Evolutionary conservation across 1,140 invertebrate species (phyloP), one percentile per base, ranked within the genome.

Genomic region (Eumaeus atala): DNA sequence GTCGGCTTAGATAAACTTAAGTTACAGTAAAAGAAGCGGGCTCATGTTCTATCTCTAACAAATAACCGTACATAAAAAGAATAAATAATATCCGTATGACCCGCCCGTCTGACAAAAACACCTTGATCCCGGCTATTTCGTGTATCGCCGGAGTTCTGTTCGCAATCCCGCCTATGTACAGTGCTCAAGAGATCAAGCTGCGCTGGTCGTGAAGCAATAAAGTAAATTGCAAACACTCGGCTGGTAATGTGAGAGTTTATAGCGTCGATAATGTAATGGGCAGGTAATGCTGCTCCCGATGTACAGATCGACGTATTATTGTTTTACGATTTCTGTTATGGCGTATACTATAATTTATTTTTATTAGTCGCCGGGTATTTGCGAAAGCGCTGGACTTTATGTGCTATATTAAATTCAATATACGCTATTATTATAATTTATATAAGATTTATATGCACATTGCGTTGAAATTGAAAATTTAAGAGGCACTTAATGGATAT

Each of bases 221-320:
- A 82, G 71, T 73, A 82, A 84, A 85, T 85, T 77, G 77, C 66
- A 61, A 74, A 69, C 75, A 80, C 80, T 83, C 77, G 77, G 69
- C 74, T 28, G 21, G 72, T 74, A 71, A 62, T 70, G 61, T 70
- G 64, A 55, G 66, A 77, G 68, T 82, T 85, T 83, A 84, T 80
- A 61, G 75, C 56, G 61, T 61, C 72, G 74, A 81, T 84, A 82
- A 82, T 80, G 77, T 83, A 78, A 83, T 77, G 75, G 78, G 70
- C 77, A 79, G 77, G 82, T 82, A 84, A 85, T 80, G 77, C 69
- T 73, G 72, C 77, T 74, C 67, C 68, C 64, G 70, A 63, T 71
- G 74, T 67, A 77, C 73, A 68, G 77, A 84, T 74, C 66, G 69
- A 51, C 65, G 63, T 66, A 74, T 28, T 28, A 28, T 82, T 81